phyloP scores from a whole-genome alignment of 2,888 invertebrate genomes.

The Noctua pronuba region DNA sequence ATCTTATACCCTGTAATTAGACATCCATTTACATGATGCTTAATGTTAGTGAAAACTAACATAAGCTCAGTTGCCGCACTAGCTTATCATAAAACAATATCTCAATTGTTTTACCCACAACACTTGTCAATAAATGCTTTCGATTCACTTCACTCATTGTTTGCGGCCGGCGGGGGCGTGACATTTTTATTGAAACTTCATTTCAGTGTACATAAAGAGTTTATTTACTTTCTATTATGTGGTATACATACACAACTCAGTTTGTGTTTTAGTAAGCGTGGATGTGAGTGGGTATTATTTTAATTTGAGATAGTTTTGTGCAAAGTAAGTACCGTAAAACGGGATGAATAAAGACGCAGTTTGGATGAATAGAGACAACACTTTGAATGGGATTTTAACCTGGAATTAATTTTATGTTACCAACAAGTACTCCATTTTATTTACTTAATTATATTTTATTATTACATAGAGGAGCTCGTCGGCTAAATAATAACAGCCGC shows the following conservation, averaged over 20 bases:
- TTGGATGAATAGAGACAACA: background rate
- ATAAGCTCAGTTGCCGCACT: background rate
- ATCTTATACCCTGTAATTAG: too few relatives aligned
- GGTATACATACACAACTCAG: background rate
- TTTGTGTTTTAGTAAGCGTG: background rate
- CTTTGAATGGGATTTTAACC: too few relatives aligned
- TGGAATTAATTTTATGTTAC: too few relatives aligned
- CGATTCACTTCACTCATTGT: slow-evolving; percentile 30
- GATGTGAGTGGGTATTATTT: background rate
- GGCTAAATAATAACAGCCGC: too few relatives aligned
- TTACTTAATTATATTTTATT: too few relatives aligned
- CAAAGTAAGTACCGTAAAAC: background rate
- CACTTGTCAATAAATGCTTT: slow-evolving; percentile 19
- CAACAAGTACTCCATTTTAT: too few relatives aligned
- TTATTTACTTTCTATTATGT: slow-evolving; percentile 49
- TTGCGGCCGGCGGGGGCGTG: slow-evolving; percentile 27
- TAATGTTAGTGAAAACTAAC: background rate
- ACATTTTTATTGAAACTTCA: slow-evolving; percentile 48
- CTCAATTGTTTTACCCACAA: slow-evolving; percentile 26
- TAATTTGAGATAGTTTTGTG: background rate
- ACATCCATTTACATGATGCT: background rate
- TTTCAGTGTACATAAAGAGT: slow-evolving; percentile 29
- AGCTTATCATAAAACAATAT: slow-evolving; percentile 2
- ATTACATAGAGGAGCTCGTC: too few relatives aligned
- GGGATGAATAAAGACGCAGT: background rate